Conservation (phyloP, 2,888 invertebrate genomes). For the Lasioglossum leucozonium region DNA sequence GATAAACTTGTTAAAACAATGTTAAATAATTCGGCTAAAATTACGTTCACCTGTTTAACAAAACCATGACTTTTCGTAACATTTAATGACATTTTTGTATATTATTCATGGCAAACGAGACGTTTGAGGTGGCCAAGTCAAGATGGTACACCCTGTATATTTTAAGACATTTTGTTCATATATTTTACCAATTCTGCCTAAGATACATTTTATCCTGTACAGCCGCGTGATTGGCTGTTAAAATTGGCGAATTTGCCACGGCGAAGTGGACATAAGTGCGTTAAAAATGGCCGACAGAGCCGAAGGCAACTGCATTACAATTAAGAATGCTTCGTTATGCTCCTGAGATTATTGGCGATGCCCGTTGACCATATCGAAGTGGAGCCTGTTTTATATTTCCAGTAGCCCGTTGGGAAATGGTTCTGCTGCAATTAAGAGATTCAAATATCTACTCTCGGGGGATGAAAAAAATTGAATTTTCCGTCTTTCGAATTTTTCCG, state of each 20-base stretch:
- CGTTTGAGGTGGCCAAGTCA: not conserved
- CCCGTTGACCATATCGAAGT: slow-evolving; percentile 61
- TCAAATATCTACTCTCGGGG: slow-evolving; percentile 44
- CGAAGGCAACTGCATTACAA: slow-evolving; percentile 76
- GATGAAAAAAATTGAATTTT: slow-evolving; percentile 22
- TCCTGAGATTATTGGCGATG: slow-evolving; percentile 63
- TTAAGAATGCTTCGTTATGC: slow-evolving; percentile 79
- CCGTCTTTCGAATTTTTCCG: not conserved
- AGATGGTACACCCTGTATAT: not conserved
- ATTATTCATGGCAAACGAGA: not conserved
- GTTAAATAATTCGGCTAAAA: too few species aligned
- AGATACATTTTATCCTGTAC: not conserved
- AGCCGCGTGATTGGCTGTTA: slow-evolving; percentile 20
- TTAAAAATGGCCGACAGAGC: slow-evolving; percentile 76
- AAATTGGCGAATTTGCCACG: slow-evolving; percentile 65
- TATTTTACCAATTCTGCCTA: not conserved
- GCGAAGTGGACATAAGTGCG: slow-evolving; percentile 69
- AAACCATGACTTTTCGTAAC: not conserved
- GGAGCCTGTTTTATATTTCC: slow-evolving; percentile 61
- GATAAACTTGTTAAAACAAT: too few species aligned
- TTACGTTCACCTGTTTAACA: too few species aligned
- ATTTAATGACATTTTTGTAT: too few species aligned
- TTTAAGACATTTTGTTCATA: not conserved
- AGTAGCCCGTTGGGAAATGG: slow-evolving; percentile 57
- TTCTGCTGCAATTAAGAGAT: slow-evolving; percentile 63